Percentiles rank a stretch among this genome's conserved stretches.
phyloP scores from a whole-genome alignment of 37 sponge, comb jelly and placozoan species.

The Eunapius fragilis region DNA sequence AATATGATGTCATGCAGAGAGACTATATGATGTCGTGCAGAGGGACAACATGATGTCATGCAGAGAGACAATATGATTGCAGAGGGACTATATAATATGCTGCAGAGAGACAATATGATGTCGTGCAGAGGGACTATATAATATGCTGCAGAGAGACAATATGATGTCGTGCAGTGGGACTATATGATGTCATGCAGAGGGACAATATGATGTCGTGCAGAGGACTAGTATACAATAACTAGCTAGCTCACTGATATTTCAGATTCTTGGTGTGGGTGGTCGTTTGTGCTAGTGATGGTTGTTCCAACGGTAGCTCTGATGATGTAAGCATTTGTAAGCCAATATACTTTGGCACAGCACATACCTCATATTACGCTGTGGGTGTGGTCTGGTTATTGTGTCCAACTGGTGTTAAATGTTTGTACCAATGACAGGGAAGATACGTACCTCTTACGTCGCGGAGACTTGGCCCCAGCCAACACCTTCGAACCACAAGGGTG shows the following conservation, averaged over 20 bases:
- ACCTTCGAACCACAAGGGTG: not conserved
- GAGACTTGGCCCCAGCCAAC: not conserved
- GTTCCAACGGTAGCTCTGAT: not conserved
- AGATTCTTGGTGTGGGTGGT: not conserved
- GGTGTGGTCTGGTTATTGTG: not conserved
- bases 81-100: not conserved
- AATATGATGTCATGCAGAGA: not conserved
- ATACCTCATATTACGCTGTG: not conserved
- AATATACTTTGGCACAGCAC: not conserved
- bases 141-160: conserved; percentile 11
- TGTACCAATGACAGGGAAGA: not conserved
- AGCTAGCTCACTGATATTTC: not conserved
- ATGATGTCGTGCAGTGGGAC: no score
- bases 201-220: not conserved
- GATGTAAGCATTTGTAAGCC: not conserved
- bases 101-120: not conserved
- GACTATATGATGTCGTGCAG: conserved; percentile 23
- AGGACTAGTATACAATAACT: no score
- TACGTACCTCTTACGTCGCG: not conserved
- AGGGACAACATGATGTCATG: conserved; percentile 19
- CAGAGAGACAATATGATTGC: not conserved
- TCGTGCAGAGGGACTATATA: no score
- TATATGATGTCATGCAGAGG: conserved; percentile 27
- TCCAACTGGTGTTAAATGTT: not conserved
- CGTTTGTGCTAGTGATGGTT: not conserved